Base-by-base conservation (phyloP, 2,888 invertebrate genomes). In the Pantelozetes paolii region DNA sequence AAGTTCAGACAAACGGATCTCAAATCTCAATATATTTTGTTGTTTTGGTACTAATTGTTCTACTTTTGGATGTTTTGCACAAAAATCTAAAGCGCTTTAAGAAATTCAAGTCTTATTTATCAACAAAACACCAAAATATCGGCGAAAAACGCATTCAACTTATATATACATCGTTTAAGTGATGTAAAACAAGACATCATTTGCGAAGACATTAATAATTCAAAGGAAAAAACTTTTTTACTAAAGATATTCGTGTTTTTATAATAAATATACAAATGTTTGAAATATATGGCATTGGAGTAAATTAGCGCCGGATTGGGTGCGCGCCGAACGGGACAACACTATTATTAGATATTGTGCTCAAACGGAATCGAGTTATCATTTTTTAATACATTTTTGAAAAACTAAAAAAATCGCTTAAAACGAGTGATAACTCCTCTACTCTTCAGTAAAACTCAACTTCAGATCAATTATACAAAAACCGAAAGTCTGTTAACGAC, bases 331-430 rank as follows among this genome's bases (percentile, higher is more conserved):
- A 36, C 62, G 30, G 32, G 30, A 30, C 36, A 30, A 32, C 32
- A 62, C 62, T 62, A 62, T 62, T 62, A 62, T 62, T 62, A 62
- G 62, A 62, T 32, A 18, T 1, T 59, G 62, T 30, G 28, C 30
- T 5, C 30, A 59, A 5, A 36, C 62, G 15, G n/a, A 36, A 30
- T 28, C 62, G 28, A 32, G 18, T 8, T 8, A 62, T 62, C 62
- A 62, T 62, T 62, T 36, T 28, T 62, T 62, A 23, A 45, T 45
- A 9, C 18, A 11, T 45, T 15, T 18, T 45, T 45, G 2, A 6
- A 45, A 45, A 45, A 45, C 45, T 15, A 15, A 36, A n/a, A n/a
- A n/a, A n/a, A n/a, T n/a, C n/a, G n/a, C n/a, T n/a, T n/a, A n/a
- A n/a, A 36, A 36, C 36, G 36, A 45, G 45, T 18, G 11, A 13